Percentiles rank a stretch among this genome's conserved stretches.
These are phyloP conservation scores for Odontomachus brunneus DNA, from an alignment of 1,140 invertebrate genomes.

Conservation along the genomic window DNA sequence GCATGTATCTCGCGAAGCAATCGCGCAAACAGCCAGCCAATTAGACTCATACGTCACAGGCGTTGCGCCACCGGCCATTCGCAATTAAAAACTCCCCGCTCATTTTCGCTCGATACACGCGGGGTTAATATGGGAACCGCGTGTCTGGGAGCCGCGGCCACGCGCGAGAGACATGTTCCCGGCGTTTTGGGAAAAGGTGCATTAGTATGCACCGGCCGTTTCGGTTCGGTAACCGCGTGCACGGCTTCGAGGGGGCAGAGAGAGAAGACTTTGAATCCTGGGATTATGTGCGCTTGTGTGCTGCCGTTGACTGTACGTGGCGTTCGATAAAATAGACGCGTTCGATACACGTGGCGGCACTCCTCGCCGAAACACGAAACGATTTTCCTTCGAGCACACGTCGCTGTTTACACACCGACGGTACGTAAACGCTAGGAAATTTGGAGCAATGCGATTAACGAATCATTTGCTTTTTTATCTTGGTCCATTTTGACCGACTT, in stretches of 20 bases:
- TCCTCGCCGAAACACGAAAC: constrained; percentile 19
- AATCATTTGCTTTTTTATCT: too few species aligned
- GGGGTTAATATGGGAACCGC: constrained; percentile 17
- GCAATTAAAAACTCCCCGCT: not conserved
- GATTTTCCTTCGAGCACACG: constrained; percentile 2
- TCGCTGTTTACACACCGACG: too few species aligned
- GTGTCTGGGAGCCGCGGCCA: constrained; percentile 31
- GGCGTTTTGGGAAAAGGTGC: constrained; percentile 32
- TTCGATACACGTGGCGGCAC: constrained; percentile 43
- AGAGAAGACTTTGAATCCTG: constrained; percentile 56
- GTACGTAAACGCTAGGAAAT: too few species aligned
- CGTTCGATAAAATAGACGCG: constrained; percentile 48
- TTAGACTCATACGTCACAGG: not conserved
- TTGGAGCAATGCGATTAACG: too few species aligned
- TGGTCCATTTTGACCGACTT: too few species aligned
- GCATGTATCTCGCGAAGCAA: not conserved
- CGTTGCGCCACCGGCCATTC: not conserved
- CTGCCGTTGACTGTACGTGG: constrained; percentile 16
- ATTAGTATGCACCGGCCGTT: constrained; percentile 62
- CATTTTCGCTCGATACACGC: constrained; percentile 30
- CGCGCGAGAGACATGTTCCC: constrained; percentile 37
- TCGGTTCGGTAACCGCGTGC: constrained; percentile 58
- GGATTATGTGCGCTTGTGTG: constrained; percentile 45
- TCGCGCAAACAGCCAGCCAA: not conserved
- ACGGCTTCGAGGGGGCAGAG: constrained; percentile 5